phyloP scores from a whole-genome alignment of 30 jellyfish, hydroid and myxozoan genomes.

The Cassiopea xamachana region DNA sequence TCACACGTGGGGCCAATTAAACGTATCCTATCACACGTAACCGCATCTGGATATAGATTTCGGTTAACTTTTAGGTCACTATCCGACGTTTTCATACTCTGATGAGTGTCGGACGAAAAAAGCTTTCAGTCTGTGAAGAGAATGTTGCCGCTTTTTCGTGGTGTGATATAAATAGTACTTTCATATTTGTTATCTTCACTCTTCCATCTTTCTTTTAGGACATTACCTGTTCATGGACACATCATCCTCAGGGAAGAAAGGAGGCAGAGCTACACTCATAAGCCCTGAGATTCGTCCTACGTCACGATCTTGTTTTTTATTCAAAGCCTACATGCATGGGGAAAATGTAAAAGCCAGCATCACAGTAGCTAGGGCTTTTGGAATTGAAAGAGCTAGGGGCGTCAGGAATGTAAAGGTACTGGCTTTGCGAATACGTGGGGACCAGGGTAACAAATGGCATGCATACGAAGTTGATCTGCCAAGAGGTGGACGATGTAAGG shows the following conservation, averaged over 20 bases:
- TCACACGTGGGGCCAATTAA: too few relatives aligned
- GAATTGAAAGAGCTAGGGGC: neutral
- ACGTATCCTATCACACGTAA: too few relatives aligned
- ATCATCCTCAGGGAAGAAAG: slow-evolving; percentile 55
- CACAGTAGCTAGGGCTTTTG: neutral
- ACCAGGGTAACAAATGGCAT: slow-evolving; percentile 54
- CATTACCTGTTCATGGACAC: slow-evolving; percentile 53
- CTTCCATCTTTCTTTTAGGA: too few relatives aligned
- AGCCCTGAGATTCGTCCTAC: slow-evolving; percentile 42
- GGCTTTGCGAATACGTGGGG: slow-evolving; percentile 16
- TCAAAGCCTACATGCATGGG: slow-evolving; percentile 64
- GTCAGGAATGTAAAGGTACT: too few relatives aligned
- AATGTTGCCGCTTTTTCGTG: too few relatives aligned
- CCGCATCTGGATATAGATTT: too few relatives aligned
- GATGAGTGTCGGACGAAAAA: too few relatives aligned
- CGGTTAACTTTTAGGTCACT: too few relatives aligned
- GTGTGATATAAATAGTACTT: too few relatives aligned
- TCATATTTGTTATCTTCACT: too few relatives aligned
- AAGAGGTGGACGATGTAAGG: slow-evolving; percentile 32
- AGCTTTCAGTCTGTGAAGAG: too few relatives aligned
- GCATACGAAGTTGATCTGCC: slow-evolving; percentile 25
- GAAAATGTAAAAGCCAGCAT: neutral
- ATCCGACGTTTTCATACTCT: too few relatives aligned
- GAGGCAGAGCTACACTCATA: slow-evolving; percentile 46
- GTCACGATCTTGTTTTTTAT: slow-evolving; percentile 20